phyloP scores from a whole-genome alignment of 1,140 invertebrate genomes.

The Panagrolaimus sp. region DNA sequence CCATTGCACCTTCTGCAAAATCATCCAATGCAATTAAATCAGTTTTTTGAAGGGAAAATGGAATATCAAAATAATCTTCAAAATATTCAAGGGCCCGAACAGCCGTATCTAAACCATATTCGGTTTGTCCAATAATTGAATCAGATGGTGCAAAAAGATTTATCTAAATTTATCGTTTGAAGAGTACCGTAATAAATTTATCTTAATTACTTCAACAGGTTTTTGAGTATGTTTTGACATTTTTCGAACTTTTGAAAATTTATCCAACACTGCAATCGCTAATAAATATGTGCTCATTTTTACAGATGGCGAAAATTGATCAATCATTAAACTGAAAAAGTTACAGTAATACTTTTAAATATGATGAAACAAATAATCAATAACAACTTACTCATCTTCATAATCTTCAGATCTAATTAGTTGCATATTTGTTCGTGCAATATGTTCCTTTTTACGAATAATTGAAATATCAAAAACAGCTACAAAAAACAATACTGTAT shows the following conservation, averaged over 20 bases:
- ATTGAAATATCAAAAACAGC: slow-evolving; percentile 69
- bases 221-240: slow-evolving; percentile 35
- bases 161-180: too few species aligned
- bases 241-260: slow-evolving; percentile 39
- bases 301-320: slow-evolving; percentile 46
- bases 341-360: too few species aligned
- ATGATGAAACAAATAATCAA: too few species aligned
- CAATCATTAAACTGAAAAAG: slow-evolving; percentile 16
- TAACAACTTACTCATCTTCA: slow-evolving; percentile 10
- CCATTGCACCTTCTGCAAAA: slow-evolving; percentile 82
- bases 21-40: slow-evolving; percentile 85
- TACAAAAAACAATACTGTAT: too few species aligned
- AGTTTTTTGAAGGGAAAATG: slow-evolving; percentile 68
- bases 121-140: slow-evolving; percentile 69
- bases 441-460: slow-evolving; percentile 45
- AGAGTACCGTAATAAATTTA: too few species aligned
- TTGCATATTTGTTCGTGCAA: slow-evolving; percentile 40
- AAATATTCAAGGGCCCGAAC: slow-evolving; percentile 74
- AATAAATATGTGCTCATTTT: slow-evolving; percentile 62
- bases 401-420: slow-evolving; percentile 26
- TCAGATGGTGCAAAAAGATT: slow-evolving; percentile 70
- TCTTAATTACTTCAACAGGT: slow-evolving; percentile 39
- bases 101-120: slow-evolving; percentile 73
- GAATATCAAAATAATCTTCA: slow-evolving; percentile 75
- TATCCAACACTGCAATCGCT: slow-evolving; percentile 61